phyloP scores from a whole-genome alignment of 2,113 vertebrate genomes.

The Cynopterus brachyotis region DNA sequence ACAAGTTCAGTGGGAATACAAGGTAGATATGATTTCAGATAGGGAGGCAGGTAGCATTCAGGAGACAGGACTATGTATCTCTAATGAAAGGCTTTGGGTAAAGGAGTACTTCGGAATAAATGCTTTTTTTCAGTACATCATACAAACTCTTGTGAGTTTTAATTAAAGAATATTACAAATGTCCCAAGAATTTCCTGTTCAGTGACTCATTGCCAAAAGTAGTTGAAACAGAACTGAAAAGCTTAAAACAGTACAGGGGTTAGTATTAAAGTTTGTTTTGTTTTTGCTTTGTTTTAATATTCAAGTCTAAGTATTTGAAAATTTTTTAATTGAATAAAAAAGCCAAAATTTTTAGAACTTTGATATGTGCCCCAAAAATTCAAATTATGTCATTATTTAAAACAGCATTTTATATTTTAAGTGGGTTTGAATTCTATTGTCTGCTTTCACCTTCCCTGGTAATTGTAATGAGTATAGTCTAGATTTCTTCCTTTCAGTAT shows the following conservation, averaged over 20 bases:
- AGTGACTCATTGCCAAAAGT: constrained; percentile 7
- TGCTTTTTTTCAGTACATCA: constrained; percentile 1
- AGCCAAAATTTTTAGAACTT: not conserved
- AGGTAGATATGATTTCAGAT: not conserved
- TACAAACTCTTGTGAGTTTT: constrained; percentile 41
- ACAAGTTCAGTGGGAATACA: not conserved
- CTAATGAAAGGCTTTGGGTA: constrained; percentile 6
- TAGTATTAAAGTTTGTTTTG: constrained; percentile 9
- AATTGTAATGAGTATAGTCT: not conserved
- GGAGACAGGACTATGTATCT: not conserved
- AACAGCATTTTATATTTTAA: not conserved
- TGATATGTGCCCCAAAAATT: not conserved
- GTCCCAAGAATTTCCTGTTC: not conserved
- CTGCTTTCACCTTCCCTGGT: not conserved
- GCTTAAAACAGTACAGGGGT: constrained; percentile 1
- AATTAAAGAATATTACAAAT: constrained; percentile 67
- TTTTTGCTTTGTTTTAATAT: constrained; percentile 26
- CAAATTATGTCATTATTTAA: not conserved
- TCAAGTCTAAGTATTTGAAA: constrained; percentile 41
- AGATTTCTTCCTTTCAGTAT: not conserved
- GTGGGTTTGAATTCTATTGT: not conserved
- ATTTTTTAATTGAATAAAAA: not conserved
- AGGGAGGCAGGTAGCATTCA: not conserved
- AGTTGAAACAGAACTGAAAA: constrained; percentile 38
- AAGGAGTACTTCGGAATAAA: constrained; percentile 30